Base-by-base conservation (phyloP, 2,113 vertebrate species). In the Scolopax mira region DNA sequence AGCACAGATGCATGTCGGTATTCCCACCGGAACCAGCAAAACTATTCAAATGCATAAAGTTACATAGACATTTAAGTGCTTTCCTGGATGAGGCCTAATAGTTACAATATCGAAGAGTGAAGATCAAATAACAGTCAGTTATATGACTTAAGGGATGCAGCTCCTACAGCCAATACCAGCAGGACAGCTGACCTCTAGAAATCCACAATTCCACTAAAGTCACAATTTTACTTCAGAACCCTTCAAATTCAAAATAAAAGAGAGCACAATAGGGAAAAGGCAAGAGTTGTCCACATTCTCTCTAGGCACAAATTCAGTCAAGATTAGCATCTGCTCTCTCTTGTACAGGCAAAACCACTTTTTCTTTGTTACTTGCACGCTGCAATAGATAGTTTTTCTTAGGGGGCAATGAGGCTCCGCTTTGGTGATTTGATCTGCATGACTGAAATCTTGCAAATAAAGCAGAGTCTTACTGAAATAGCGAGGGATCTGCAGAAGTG, bases 61-160 rank as follows among this genome's bases (percentile, higher is more conserved):
- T 81, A 95, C 82, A 78, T 0, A 66, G 79, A 25, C 23, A 80
- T 48, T 84, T 83, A 94, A 90, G 92, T 83, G 71, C 72, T 90
- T 94, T 95, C 81, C 82, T 96, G 92, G 80, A 90, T 64, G 77
- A 80, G 64, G 60, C 35, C 92, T 90, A 77, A 90, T 3, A 75
- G 49, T 83, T 78, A 65, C 39, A 80, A 48, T 73, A 88, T 13
- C 1, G 22, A 88, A 88, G 88, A 7, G 1, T 1, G 1, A 91
- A 83, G 85, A 91, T 61, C 79, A 91, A 3, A 65, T 89, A 86
- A 79, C 57, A 75, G 62, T 6, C 57, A 72, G 30, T 71, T 83
- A 39, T 5, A 70, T 0, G 0, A 48, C 31, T 79, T 61, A 55
- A 77, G 75, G 75, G 87, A 88, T 52, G 58, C 31, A 81, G 87